Evolutionary conservation across 2,888 invertebrate genomes (phyloP).

Genomic region (Sinotaia quadrata): DNA sequence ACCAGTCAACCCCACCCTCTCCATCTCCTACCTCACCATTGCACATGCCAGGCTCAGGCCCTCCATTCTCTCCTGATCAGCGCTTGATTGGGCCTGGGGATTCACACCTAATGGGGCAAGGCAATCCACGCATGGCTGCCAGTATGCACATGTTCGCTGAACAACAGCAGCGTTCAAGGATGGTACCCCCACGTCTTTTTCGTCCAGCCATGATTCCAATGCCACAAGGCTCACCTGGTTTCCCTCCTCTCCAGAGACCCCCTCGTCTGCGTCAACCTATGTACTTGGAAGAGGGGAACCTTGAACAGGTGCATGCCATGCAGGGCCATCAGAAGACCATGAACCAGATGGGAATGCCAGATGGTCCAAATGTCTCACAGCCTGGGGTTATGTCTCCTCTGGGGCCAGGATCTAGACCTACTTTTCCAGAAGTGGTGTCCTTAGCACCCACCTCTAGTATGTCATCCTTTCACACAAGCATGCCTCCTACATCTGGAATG

Average conservation of each 20-base stretch:
- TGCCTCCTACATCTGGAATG: background rate
- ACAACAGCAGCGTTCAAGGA: slow-evolving; percentile 16
- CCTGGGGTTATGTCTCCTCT: background rate
- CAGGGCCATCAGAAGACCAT: slow-evolving; percentile 18
- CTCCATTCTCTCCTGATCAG: slow-evolving; percentile 29
- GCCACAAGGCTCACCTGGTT: slow-evolving; percentile 24
- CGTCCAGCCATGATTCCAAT: slow-evolving; percentile 34
- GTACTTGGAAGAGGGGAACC: slow-evolving; percentile 24
- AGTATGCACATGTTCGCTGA: slow-evolving; percentile 33
- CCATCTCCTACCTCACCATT: slow-evolving; percentile 14
- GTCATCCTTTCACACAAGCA: background rate
- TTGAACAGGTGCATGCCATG: slow-evolving; percentile 11
- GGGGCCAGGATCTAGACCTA: background rate
- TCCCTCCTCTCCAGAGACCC: slow-evolving; percentile 38
- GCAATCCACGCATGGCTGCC: slow-evolving; percentile 32
- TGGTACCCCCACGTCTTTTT: slow-evolving; percentile 19
- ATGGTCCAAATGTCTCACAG: background rate
- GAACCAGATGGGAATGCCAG: slow-evolving; percentile 16
- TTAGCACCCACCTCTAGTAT: slow-evolving; percentile 10
- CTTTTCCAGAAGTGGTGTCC: slow-evolving; percentile 11
- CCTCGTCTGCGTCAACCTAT: slow-evolving; percentile 29
- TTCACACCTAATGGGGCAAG: slow-evolving; percentile 24
- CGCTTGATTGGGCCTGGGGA: slow-evolving; percentile 35
- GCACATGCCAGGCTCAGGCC: slow-evolving; percentile 18
- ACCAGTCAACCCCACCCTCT: slow-evolving; percentile 18